These are phyloP conservation scores for Phaonia tiefii DNA, from an alignment of 2,888 invertebrate genomes.

Conservation along the genomic window DNA sequence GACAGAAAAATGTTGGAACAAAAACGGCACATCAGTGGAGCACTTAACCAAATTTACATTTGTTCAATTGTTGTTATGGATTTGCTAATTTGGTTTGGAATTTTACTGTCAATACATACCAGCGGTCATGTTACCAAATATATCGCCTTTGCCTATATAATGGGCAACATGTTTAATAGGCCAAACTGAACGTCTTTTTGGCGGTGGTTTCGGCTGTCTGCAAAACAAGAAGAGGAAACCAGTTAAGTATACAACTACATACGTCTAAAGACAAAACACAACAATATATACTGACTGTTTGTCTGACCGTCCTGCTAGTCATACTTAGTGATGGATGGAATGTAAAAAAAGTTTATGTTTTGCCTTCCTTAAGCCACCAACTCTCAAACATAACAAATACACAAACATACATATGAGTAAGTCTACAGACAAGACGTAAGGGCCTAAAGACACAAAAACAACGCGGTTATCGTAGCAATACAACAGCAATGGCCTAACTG, in stretches of 20 bases:
- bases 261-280: conserved; percentile 1
- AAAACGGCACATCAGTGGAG: not conserved
- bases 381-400: not conserved
- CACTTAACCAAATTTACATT: conserved; percentile 10
- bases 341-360: conserved; percentile 31
- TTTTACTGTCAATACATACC: conserved; percentile 79
- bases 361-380: not conserved
- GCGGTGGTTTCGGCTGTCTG: conserved; percentile 77
- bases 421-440: not conserved
- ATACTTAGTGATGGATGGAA: conserved; percentile 24
- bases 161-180: conserved; percentile 85
- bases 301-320: not conserved
- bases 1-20: conserved; percentile 26
- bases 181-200: conserved; percentile 76
- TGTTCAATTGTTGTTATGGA: conserved; percentile 32
- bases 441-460: not conserved
- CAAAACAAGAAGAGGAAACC: conserved; percentile 52
- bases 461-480: not conserved
- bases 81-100: conserved; percentile 21
- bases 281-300: not conserved
- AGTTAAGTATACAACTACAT: conserved; percentile 49
- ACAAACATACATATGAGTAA: not conserved
- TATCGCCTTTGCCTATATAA: conserved; percentile 91
- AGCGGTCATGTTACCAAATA: conserved; percentile 89
- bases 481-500: conserved; percentile 1